A percentile compares a stretch with the other conserved stretches of the same genome.
Conservation (phyloP, 2,888 invertebrate genomes). For the Eristalis pertinax region DNA sequence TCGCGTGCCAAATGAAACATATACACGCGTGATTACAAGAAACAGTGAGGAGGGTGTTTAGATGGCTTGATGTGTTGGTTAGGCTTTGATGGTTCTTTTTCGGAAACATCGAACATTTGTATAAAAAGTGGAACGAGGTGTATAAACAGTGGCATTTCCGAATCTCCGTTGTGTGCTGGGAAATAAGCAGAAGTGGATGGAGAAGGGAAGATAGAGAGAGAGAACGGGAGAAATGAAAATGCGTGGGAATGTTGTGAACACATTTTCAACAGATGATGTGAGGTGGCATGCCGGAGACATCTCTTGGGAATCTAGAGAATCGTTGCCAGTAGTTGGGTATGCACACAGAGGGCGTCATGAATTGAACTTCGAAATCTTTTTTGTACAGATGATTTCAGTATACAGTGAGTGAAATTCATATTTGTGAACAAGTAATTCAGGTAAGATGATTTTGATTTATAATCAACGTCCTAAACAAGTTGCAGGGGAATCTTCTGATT, state of each 20-base stretch:
- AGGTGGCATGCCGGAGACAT: not conserved
- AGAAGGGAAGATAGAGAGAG: not conserved
- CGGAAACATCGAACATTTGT: slow-evolving; percentile 1
- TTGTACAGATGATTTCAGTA: not conserved
- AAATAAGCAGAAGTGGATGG: not conserved
- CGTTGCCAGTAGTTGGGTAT: not conserved
- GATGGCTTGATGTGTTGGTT: slow-evolving; percentile 43
- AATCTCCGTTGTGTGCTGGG: not conserved
- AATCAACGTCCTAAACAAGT: too few relatives aligned
- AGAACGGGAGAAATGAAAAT: not conserved
- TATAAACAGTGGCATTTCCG: slow-evolving; percentile 33
- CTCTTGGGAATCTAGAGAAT: not conserved
- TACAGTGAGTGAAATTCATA: not conserved
- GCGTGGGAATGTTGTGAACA: not conserved
- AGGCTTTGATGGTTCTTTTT: slow-evolving; percentile 22
- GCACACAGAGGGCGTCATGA: not conserved
- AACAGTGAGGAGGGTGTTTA: not conserved
- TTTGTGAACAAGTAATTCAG: not conserved
- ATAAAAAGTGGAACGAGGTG: slow-evolving; percentile 5
- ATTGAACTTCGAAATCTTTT: not conserved
- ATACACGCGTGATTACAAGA: not conserved
- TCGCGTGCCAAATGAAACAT: slow-evolving; percentile 63
- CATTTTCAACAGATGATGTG: not conserved
- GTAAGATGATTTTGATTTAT: too few relatives aligned
- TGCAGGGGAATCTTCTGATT: not conserved